Evolutionary conservation across 2,888 invertebrate species (phyloP), one percentile per base, ranked within the genome.

Genomic region (Cetonia aurata): DNA sequence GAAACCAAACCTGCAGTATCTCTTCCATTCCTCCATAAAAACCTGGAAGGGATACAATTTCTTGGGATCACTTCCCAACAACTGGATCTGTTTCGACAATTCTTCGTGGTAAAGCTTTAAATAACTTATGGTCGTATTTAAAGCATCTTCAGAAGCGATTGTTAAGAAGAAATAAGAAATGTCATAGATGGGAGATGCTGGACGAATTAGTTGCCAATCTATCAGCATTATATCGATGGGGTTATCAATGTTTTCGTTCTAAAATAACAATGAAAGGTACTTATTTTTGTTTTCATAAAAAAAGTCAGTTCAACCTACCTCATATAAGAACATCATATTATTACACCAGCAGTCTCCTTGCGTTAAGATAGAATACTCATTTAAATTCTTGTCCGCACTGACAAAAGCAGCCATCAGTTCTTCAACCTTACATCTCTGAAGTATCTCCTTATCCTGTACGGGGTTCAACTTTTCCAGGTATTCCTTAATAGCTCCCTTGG

Each of bases 91-190:
- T 1, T 71, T 66, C 3, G 76, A 75, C 9, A 82, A 70, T 0
- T 75, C 75, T 25, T 77, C 71, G 71, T 83, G 74, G 70, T 83
- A 83, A 13, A 42, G n/a, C 19, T 77, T 69, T 3, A 81, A 46
- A 17, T 81, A 67, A 10, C 75, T 62, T 17, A 81, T 76, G 37
- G 75, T 79, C 56, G 78, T 69, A 55, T 76, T 42, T 1, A 79
- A 70, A 17, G 77, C 71, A 17, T 79, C 76, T n/a, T 75, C 72
- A 1, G 75, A 69, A 41, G 77, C 72, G 33, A 75, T 76, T n/a
- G 77, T 77, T 55, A 78, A 80, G 19, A 82, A 52, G 67, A 80
- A 74, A 67, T 82, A 81, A 4, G 77, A 71, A 41, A 83, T 66
- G 68, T 83, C 83, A 41, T 77, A 70, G 10, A 75, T 80, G 0